Conservation (phyloP, 1,140 invertebrate genomes). For the Drosophila biarmipes region DNA sequence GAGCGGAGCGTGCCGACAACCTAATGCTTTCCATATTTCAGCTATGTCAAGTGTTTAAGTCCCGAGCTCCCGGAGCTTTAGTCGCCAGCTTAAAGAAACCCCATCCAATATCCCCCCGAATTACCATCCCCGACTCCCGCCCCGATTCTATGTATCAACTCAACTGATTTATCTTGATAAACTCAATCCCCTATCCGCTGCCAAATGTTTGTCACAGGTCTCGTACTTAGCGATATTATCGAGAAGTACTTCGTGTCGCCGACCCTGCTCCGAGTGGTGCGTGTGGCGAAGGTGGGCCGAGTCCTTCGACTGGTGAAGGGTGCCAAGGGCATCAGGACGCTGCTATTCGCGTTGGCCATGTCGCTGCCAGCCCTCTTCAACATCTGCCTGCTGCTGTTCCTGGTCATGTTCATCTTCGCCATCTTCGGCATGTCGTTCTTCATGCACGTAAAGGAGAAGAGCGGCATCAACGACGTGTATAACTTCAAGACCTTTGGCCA, state of each 20-base stretch:
- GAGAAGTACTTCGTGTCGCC: slow-evolving; percentile 99
- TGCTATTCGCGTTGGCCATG: slow-evolving; percentile 99
- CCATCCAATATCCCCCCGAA: background rate
- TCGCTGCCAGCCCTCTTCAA: slow-evolving; percentile 99
- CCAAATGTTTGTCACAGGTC: slow-evolving; percentile 87
- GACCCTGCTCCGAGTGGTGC: slow-evolving; percentile 97
- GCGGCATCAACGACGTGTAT: slow-evolving; percentile 97
- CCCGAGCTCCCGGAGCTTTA: slow-evolving; percentile 7
- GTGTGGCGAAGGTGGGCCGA: slow-evolving; percentile 98
- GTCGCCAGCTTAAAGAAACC: background rate
- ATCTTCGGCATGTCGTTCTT: slow-evolving; percentile 99
- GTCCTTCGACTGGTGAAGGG: slow-evolving; percentile 98
- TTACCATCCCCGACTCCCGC: background rate
- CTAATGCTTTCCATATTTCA: slow-evolving; percentile 77
- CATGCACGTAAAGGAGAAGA: slow-evolving; percentile 97
- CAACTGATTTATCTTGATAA: slow-evolving; percentile 34
- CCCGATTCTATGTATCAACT: slow-evolving; percentile 9
- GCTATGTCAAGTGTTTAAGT: slow-evolving; percentile 51
- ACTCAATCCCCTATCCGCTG: slow-evolving; percentile 14
- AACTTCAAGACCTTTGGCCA: slow-evolving; percentile 99
- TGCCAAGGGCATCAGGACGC: slow-evolving; percentile 98
- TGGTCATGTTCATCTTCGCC: slow-evolving; percentile 99
- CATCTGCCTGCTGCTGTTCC: slow-evolving; percentile 98
- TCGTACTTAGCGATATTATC: slow-evolving; percentile 97
- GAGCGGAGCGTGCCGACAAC: slow-evolving; percentile 39